Evolutionary conservation across 1,140 invertebrate species (phyloP).

Genomic region (Venustaconcha ellipsiformis): DNA sequence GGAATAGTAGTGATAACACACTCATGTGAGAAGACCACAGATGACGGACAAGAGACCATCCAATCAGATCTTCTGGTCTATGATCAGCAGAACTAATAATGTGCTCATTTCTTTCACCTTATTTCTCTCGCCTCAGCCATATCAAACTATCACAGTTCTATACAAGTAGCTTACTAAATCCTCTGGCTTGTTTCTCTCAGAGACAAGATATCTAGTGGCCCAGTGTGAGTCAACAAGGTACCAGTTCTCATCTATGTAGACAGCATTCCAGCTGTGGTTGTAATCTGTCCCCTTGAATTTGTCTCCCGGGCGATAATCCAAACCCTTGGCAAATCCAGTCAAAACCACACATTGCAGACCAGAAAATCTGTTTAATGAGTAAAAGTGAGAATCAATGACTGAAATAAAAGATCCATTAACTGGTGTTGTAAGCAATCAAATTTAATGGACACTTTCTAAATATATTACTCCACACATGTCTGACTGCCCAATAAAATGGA

Average conservation of each 20-base stretch:
- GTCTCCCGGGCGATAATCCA: conserved; percentile 93
- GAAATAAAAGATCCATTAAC: neutral
- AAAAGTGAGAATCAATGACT: conserved; percentile 37
- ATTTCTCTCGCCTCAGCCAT: no score
- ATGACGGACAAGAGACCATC: no score
- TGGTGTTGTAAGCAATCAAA: no score
- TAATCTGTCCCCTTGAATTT: conserved; percentile 64
- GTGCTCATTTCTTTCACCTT: no score
- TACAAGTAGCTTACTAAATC: conserved; percentile 52
- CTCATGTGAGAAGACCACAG: no score
- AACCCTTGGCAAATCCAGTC: conserved; percentile 98
- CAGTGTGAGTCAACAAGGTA: conserved; percentile 69
- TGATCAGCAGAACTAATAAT: no score
- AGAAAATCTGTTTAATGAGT: conserved; percentile 82
- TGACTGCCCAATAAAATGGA: no score
- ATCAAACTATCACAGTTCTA: no score
- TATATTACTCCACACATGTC: no score
- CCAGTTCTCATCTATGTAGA: conserved; percentile 67
- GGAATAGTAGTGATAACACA: no score
- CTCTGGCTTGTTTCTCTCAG: conserved; percentile 66
- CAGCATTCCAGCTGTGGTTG: conserved; percentile 70
- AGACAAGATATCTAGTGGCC: conserved; percentile 67
- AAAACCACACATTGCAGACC: conserved; percentile 98
- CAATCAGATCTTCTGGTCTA: no score
- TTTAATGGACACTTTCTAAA: no score